These are phyloP conservation scores for Myotis lucifugus DNA, from an alignment of 2,113 vertebrate genomes.

Conservation along the genomic window DNA sequence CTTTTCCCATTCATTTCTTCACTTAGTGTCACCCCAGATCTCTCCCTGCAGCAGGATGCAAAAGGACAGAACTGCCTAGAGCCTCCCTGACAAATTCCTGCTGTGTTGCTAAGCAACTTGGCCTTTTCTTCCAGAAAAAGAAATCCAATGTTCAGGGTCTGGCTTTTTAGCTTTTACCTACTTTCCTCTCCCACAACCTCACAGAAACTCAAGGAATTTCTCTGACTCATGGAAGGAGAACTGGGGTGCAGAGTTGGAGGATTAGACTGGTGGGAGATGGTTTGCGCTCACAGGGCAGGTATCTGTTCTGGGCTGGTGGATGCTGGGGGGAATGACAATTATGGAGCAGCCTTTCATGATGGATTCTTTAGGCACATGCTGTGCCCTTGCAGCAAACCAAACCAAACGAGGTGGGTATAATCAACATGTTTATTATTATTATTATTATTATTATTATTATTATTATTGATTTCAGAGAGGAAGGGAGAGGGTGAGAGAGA, in stretches of 20 bases:
- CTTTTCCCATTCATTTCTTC: background rate
- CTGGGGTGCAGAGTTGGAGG: background rate
- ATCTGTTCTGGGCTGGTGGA: background rate
- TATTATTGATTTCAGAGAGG: background rate
- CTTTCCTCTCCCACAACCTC: background rate
- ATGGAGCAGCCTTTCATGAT: background rate
- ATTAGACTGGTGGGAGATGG: background rate
- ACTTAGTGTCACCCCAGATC: background rate
- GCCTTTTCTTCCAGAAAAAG: constrained; percentile 56
- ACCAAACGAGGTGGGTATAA: background rate
- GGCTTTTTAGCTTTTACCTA: constrained; percentile 1
- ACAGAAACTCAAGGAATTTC: background rate
- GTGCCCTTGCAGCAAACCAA: background rate
- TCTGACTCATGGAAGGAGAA: background rate
- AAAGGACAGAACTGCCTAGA: background rate
- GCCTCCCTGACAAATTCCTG: constrained; percentile 56
- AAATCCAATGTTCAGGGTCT: background rate
- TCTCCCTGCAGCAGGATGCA: background rate
- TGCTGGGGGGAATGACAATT: background rate
- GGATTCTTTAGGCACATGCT: background rate
- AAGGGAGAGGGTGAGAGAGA: too few relatives aligned
- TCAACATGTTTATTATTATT: background rate
- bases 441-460: too few relatives aligned
- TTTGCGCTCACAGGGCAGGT: background rate
- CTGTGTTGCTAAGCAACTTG: constrained; percentile 75